Evolutionary conservation across 1,140 invertebrate genomes (phyloP).

Genomic region (Trichoplusia ni): DNA sequence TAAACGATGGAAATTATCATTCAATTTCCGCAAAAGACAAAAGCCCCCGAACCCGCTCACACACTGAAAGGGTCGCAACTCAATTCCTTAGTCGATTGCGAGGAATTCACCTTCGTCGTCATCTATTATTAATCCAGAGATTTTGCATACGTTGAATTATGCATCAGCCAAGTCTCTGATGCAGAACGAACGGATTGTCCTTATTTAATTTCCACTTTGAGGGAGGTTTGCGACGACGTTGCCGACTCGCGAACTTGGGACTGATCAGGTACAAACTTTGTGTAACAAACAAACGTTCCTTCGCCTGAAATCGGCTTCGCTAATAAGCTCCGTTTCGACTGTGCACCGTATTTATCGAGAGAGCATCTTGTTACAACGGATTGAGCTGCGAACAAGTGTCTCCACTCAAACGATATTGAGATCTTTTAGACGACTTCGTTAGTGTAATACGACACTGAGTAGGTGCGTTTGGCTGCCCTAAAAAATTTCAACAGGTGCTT

Average conservation of each 20-base stretch:
- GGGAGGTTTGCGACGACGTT: conserved; percentile 42
- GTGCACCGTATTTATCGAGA: conserved; percentile 24
- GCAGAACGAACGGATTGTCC: conserved; percentile 59
- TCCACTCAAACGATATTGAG: not conserved
- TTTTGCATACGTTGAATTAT: conserved; percentile 72
- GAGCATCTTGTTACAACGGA: conserved; percentile 22
- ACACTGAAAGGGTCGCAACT: conserved; percentile 51
- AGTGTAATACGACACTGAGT: not conserved
- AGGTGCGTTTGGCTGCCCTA: not conserved
- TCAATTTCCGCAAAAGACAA: conserved; percentile 47
- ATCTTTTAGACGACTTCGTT: not conserved
- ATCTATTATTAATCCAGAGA: conserved; percentile 64
- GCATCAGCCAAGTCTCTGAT: conserved; percentile 51
- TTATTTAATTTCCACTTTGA: conserved; percentile 62
- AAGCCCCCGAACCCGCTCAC: conserved; percentile 41
- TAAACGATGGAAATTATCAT: conserved; percentile 39
- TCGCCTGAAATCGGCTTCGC: not conserved
- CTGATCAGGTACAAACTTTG: conserved; percentile 34
- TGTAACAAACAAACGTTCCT: conserved; percentile 9
- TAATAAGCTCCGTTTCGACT: conserved; percentile 20
- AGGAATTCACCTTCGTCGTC: conserved; percentile 57
- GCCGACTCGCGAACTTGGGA: conserved; percentile 15
- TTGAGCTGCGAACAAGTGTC: conserved; percentile 1
- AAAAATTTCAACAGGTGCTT: conserved; percentile 10
- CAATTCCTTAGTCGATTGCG: conserved; percentile 50